Conservation (phyloP, 2,888 invertebrate genomes). For the Globia sparganii region DNA sequence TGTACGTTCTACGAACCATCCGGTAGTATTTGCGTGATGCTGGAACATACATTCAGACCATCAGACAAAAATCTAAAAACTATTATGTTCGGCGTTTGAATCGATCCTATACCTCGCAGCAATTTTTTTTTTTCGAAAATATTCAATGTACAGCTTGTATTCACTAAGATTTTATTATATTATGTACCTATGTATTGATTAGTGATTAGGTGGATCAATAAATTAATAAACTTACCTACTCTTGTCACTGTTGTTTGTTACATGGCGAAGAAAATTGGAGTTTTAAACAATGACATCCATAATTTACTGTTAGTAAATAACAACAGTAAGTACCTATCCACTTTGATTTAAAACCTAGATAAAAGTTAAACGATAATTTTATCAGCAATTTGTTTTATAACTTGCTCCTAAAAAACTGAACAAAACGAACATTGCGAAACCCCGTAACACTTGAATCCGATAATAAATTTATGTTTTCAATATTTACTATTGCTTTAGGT, state of each 20-base stretch:
- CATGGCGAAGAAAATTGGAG: not conserved
- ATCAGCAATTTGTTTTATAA: not conserved
- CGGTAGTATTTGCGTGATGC: too few species aligned
- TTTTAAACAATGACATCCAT: not conserved
- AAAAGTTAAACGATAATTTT: not conserved
- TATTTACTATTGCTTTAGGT: conserved; percentile 40
- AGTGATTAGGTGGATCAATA: not conserved
- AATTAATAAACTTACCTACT: not conserved
- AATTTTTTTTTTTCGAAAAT: too few species aligned
- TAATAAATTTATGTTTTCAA: conserved; percentile 38
- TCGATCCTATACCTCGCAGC: too few species aligned
- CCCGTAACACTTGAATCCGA: conserved; percentile 12
- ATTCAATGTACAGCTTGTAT: too few species aligned
- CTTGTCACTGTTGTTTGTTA: not conserved
- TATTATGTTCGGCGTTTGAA: too few species aligned
- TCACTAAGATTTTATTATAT: too few species aligned
- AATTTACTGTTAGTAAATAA: too few species aligned
- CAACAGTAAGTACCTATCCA: not conserved
- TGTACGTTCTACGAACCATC: too few species aligned
- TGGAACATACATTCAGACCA: too few species aligned
- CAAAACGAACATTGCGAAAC: conserved; percentile 3
- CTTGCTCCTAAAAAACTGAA: not conserved
- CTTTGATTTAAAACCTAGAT: too few species aligned
- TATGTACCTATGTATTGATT: too few species aligned
- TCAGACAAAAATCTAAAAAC: too few species aligned